These are phyloP conservation scores for Pogonocherus hispidulus DNA, from an alignment of 2,888 invertebrate genomes.

Conservation along the genomic window DNA sequence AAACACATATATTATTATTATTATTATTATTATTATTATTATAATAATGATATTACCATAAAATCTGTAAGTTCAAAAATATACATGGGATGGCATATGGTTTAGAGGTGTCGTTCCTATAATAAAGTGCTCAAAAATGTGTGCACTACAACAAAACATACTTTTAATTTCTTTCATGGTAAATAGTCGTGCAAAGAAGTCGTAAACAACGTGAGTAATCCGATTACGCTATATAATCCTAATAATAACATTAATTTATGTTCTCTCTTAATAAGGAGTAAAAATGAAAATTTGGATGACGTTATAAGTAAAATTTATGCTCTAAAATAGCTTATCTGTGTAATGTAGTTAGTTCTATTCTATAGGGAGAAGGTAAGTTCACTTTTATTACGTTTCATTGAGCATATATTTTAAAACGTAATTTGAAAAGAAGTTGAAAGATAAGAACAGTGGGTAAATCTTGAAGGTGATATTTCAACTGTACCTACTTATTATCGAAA, in stretches of 20 bases:
- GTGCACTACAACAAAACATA: no score
- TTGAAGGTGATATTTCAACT: neutral
- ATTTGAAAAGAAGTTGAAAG: neutral
- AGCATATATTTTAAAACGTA: neutral
- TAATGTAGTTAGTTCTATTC: neutral
- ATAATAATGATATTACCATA: no score
- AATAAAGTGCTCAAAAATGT: no score
- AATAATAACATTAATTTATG: neutral
- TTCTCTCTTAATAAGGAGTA: neutral
- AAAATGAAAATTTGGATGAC: neutral
- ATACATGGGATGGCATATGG: no score
- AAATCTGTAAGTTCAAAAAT: no score
- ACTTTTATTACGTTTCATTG: neutral
- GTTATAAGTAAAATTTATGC: neutral
- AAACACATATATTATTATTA: no score
- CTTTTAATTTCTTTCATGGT: neutral
- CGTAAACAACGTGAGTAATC: neutral
- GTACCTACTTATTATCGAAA: no score
- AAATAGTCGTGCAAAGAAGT: neutral
- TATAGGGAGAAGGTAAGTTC: neutral
- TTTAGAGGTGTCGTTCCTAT: no score
- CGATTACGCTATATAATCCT: neutral
- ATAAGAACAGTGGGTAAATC: neutral
- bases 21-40: no score
- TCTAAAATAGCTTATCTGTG: neutral